Percentiles rank a stretch among this genome's conserved stretches.
Conservation (phyloP, 2,888 invertebrate species). For the Mythimna albipuncta region DNA sequence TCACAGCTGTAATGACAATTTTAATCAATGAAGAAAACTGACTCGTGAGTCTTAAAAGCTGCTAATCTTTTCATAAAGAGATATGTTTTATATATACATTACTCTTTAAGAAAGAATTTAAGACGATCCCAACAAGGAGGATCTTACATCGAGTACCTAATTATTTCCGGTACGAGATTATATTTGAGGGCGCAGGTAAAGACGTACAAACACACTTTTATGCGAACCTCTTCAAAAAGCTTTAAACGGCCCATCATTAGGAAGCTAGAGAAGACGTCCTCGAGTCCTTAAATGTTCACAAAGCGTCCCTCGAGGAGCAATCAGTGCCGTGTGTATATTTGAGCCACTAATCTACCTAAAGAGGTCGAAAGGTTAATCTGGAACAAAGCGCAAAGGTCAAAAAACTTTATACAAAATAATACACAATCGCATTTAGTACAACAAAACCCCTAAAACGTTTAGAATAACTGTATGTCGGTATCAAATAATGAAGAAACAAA, state of each 20-base stretch:
- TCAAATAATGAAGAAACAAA: no score
- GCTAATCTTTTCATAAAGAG: neutral
- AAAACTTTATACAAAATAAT: no score
- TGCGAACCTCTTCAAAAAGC: slow-evolving; percentile 4
- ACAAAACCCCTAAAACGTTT: no score
- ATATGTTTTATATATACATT: neutral
- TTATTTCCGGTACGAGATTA: slow-evolving; percentile 20
- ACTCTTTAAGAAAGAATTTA: neutral
- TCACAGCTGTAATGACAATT: neutral
- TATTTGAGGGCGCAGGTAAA: slow-evolving; percentile 24
- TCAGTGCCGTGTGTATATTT: neutral
- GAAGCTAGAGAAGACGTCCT: slow-evolving; percentile 4
- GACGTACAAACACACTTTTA: slow-evolving; percentile 19
- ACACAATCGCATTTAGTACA: no score
- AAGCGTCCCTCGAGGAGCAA: slow-evolving; percentile 5
- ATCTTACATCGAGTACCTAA: slow-evolving; percentile 4
- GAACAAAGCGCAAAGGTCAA: neutral
- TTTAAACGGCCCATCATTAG: slow-evolving; percentile 34
- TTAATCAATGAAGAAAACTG: neutral
- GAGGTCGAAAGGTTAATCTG: neutral
- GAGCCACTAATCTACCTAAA: neutral
- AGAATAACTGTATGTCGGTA: no score
- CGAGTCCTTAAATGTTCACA: slow-evolving; percentile 6
- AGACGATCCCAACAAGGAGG: slow-evolving; percentile 9
- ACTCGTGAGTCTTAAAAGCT: neutral